Evolutionary conservation across 2,113 vertebrate species (phyloP).

Genomic region (Hypanus sabinus): DNA sequence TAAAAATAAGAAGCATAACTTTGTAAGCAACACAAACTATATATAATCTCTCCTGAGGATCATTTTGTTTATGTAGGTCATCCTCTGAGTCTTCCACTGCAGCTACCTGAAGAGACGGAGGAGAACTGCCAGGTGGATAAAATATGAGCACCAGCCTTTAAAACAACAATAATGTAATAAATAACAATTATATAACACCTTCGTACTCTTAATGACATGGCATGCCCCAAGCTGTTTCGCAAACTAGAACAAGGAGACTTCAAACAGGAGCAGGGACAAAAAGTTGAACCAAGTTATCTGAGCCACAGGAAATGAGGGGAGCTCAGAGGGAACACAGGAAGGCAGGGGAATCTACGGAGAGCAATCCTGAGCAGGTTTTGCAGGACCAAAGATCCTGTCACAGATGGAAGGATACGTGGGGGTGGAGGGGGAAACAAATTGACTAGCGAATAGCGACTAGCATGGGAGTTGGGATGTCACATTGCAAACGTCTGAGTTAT

Average conservation of each 20-base stretch:
- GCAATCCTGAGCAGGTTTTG: neutral
- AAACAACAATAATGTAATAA: constrained; percentile 23
- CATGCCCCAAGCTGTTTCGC: neutral
- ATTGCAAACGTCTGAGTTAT: no score
- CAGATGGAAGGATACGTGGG: neutral
- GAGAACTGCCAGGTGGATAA: neutral
- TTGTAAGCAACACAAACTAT: neutral
- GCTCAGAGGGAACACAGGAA: neutral
- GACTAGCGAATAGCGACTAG: no score
- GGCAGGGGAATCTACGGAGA: neutral
- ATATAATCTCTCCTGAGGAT: constrained; percentile 2
- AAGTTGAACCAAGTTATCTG: neutral
- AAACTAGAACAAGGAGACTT: neutral
- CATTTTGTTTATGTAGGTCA: constrained; percentile 24
- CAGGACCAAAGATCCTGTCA: neutral
- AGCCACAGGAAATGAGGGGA: neutral
- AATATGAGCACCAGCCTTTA: neutral
- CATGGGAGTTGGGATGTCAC: no score
- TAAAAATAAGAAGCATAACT: neutral
- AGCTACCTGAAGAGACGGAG: neutral
- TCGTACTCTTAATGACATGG: neutral
- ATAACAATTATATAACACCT: neutral
- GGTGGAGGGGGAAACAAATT: neutral
- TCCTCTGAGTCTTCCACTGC: neutral
- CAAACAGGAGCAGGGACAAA: neutral